phyloP scores from a whole-genome alignment of 2,113 vertebrate genomes.

The Alaudala cheleensis region DNA sequence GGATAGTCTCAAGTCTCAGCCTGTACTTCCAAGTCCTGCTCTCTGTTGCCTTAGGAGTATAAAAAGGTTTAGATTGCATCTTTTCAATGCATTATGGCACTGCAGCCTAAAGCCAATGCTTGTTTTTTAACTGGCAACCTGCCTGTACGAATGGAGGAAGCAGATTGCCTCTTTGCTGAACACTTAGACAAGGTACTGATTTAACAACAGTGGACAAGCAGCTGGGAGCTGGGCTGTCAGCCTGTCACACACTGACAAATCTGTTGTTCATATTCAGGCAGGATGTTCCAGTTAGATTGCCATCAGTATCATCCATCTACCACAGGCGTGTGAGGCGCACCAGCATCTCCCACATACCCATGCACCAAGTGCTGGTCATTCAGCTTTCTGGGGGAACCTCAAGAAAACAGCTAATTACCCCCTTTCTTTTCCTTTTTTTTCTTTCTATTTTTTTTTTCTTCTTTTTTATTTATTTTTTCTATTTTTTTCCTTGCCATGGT shows the following conservation, averaged over 20 bases:
- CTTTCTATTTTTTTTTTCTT: not conserved
- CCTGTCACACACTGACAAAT: constrained; percentile 95
- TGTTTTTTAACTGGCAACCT: constrained; percentile 79
- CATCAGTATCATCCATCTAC: constrained; percentile 72
- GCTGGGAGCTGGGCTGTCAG: constrained; percentile 93
- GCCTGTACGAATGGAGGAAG: constrained; percentile 76
- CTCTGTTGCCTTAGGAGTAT: constrained; percentile 66
- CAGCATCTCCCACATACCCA: not conserved
- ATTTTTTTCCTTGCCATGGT: not conserved
- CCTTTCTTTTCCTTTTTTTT: fast-evolving
- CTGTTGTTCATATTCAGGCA: constrained; percentile 93
- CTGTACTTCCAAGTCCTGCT: constrained; percentile 58
- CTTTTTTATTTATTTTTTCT: fast-evolving
- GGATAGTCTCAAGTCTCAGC: constrained; percentile 58
- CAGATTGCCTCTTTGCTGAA: constrained; percentile 84
- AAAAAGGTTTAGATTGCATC: constrained; percentile 70
- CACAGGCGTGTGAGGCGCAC: not conserved
- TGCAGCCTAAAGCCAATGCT: constrained; percentile 76
- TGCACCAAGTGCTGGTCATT: not conserved
- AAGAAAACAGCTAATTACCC: constrained; percentile 11
- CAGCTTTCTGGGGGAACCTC: not conserved
- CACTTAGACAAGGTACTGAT: constrained; percentile 84
- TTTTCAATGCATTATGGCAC: constrained; percentile 77
- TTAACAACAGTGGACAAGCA: constrained; percentile 95
- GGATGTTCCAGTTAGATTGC: constrained; percentile 73